Evolutionary conservation across 92 coral and sea anemone genomes (phyloP), one percentile per base, ranked within the genome.

Genomic region (Porites cylindrica): DNA sequence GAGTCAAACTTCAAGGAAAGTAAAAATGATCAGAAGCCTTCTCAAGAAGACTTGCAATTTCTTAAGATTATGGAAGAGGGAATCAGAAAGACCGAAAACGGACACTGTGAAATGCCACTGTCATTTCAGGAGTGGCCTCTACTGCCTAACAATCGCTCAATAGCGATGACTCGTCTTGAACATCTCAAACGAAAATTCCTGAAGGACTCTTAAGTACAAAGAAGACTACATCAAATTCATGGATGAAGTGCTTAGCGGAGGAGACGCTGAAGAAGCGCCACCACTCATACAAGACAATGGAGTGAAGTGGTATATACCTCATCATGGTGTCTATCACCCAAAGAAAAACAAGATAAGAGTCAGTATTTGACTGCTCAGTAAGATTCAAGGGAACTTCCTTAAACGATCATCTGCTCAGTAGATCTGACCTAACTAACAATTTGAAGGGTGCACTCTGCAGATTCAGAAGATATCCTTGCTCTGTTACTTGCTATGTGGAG

Each of bases 331-430:
- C 73, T 79, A 65, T 66, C 73, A 79, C 14, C 83, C 83, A 14
- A 79, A 79, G 73, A 79, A 79, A 65, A 79, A 65, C 83, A 79
- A 79, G 73, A 79, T 79, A 17, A 79, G 83, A 79, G 83, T 66
- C 26, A 26, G 83, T 72, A 38, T 72, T 72, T 72, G 77, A 72
- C 47, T 72, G 77, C 47, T 72, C 77, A 43, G 77, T 53, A 11
- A 79, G 72, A 65, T 79, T 65, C 59, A 65, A 79, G 50, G 83
- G 83, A 79, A 79, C 61, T n/a, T 79, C 73, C 20, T 65, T 66
- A n/a, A 79, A 79, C 83, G 73, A 79, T 43, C 83, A 79, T 2
- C 50, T 79, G 32, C 83, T 79, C 63, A 79, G 74, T 20, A 72
- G 83, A 66, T 60, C 83, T 13, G 74, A 79, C 62, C 83, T 65